Conservation (phyloP, 1,140 invertebrate species). For the Zaprionus tsacasi region DNA sequence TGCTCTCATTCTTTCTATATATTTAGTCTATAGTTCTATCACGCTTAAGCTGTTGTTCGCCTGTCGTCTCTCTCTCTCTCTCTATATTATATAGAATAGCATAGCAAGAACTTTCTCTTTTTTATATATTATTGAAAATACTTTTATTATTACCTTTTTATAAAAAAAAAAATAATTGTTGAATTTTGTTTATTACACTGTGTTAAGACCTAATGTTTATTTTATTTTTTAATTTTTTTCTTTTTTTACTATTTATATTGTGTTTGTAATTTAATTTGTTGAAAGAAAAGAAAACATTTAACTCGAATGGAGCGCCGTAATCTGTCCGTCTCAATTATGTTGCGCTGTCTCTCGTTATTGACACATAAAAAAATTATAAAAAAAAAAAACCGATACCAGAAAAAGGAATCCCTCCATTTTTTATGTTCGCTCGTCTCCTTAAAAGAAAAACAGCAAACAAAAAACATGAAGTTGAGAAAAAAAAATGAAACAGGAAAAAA, state of each 20-base stretch:
- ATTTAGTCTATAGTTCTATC: conserved; percentile 7
- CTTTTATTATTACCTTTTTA: conserved; percentile 76
- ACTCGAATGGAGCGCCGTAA: conserved; percentile 30
- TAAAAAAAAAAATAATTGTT: conserved; percentile 65
- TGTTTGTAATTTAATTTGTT: conserved; percentile 55
- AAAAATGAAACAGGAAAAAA: conserved; percentile 4
- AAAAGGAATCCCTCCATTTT: conserved; percentile 68
- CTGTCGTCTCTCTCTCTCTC: conserved; percentile 19
- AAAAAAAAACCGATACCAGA: conserved; percentile 40
- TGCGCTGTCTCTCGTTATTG: conserved; percentile 27
- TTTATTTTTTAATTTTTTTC: conserved; percentile 62
- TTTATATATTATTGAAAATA: conserved; percentile 25
- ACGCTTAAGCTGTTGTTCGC: conserved; percentile 17
- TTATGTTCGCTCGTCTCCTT: conserved; percentile 54
- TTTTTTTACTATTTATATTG: conserved; percentile 54
- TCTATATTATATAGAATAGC: conserved; percentile 38
- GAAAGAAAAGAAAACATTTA: conserved; percentile 3
- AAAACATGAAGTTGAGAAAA: conserved; percentile 17
- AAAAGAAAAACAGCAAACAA: conserved; percentile 27
- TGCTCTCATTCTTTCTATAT: conserved; percentile 1
- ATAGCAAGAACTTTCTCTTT: conserved; percentile 40
- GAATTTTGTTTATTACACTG: conserved; percentile 74
- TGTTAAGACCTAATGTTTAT: conserved; percentile 46
- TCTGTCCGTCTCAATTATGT: conserved; percentile 5
- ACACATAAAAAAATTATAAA: conserved; percentile 19